Percentiles rank a stretch among this genome's conserved stretches.
Conservation (phyloP, 2,113 vertebrate species). For the Candoia aspera region DNA sequence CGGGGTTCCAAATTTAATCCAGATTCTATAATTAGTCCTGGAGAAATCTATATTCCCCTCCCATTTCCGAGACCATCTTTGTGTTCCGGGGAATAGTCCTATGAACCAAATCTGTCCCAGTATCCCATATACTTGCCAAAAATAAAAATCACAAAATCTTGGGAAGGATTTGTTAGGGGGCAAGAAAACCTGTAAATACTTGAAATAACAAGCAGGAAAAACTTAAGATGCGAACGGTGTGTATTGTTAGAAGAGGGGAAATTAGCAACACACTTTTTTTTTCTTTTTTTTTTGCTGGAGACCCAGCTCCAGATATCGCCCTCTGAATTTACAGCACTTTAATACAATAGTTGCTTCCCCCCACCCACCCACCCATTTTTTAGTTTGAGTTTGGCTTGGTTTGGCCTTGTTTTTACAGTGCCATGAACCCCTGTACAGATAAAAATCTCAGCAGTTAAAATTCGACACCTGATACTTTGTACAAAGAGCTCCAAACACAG, state of each 20-base stretch:
- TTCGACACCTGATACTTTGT: constrained; percentile 69
- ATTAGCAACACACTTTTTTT: constrained; percentile 59
- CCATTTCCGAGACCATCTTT: background rate
- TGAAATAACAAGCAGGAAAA: constrained; percentile 26
- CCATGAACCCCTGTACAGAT: constrained; percentile 76
- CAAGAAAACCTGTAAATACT: constrained; percentile 8
- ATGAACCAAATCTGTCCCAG: background rate
- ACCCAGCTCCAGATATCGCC: constrained; percentile 77
- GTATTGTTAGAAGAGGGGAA: constrained; percentile 66
- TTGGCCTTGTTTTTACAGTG: constrained; percentile 61
- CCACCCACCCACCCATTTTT: background rate
- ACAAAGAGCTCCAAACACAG: constrained; percentile 82
- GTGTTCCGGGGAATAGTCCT: background rate
- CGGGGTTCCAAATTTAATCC: background rate
- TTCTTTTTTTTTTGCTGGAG: constrained; percentile 62
- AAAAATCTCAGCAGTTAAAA: constrained; percentile 75
- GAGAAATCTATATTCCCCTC: background rate
- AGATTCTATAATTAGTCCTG: background rate
- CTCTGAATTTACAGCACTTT: constrained; percentile 75
- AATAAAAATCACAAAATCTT: background rate
- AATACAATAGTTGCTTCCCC: constrained; percentile 61
- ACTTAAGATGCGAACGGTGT: constrained; percentile 63
- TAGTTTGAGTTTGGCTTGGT: background rate
- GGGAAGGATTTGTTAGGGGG: constrained; percentile 32
- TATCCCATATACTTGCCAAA: background rate